A percentile compares a stretch with the other conserved stretches of the same genome.
phyloP scores from a whole-genome alignment of 2,888 invertebrate species.

The Calephelis perditalis region DNA sequence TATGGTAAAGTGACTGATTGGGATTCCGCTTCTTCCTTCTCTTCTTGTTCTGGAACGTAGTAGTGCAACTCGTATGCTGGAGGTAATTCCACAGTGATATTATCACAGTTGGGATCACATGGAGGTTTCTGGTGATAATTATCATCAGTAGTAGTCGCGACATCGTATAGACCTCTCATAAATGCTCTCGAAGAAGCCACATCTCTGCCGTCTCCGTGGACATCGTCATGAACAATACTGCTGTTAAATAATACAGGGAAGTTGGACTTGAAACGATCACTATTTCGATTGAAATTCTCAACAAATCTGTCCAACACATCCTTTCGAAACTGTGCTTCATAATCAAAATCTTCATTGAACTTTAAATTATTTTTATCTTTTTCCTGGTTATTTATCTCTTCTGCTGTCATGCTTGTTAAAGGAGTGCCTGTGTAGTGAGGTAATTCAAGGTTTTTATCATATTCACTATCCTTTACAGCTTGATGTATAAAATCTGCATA shows the following conservation, averaged over 20 bases:
- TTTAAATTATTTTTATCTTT: slow-evolving; percentile 27
- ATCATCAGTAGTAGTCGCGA: slow-evolving; percentile 22
- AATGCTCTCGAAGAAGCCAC: slow-evolving; percentile 48
- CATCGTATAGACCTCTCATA: slow-evolving; percentile 43
- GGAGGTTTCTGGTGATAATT: slow-evolving; percentile 26
- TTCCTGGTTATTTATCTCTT: slow-evolving; percentile 29
- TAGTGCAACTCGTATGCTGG: slow-evolving; percentile 68
- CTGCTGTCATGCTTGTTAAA: slow-evolving; percentile 35
- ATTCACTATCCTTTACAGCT: slow-evolving; percentile 44
- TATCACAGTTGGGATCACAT: slow-evolving; percentile 50
- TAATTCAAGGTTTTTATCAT: slow-evolving; percentile 41
- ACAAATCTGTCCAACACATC: slow-evolving; percentile 55
- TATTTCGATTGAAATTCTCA: slow-evolving; percentile 60
- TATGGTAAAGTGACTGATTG: slow-evolving; percentile 33
- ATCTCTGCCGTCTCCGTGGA: slow-evolving; percentile 36
- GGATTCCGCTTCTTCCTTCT: slow-evolving; percentile 43
- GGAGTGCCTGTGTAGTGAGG: slow-evolving; percentile 37
- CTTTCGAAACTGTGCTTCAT: slow-evolving; percentile 50
- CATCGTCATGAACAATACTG: slow-evolving; percentile 48
- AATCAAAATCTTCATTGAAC: slow-evolving; percentile 46
- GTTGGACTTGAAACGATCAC: slow-evolving; percentile 53
- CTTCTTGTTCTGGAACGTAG: slow-evolving; percentile 65
- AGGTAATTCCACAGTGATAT: slow-evolving; percentile 51
- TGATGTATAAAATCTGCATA: slow-evolving; percentile 53
- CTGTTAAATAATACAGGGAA: slow-evolving; percentile 62